Percentiles rank a stretch among this genome's conserved stretches.
Evolutionary conservation across 2,113 vertebrate species (phyloP).

Genomic region (Struthio camelus): DNA sequence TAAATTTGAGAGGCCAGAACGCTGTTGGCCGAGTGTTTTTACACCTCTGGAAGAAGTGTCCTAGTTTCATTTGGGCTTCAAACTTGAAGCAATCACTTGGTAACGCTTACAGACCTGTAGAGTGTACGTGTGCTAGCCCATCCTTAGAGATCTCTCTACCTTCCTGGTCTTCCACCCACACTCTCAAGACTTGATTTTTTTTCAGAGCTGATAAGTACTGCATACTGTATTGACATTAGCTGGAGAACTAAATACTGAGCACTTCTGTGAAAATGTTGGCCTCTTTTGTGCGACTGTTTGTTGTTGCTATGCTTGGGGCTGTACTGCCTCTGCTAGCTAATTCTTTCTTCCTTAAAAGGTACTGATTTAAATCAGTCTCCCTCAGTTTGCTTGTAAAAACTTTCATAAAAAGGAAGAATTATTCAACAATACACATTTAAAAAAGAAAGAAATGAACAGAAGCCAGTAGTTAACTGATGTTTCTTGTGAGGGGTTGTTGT

Average conservation of each 20-base stretch:
- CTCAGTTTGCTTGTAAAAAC: neutral
- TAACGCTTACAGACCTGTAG: neutral
- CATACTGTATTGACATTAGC: neutral
- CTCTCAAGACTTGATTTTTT: neutral
- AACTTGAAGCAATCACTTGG: neutral
- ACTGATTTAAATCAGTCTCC: neutral
- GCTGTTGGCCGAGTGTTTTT: neutral
- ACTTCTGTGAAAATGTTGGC: neutral
- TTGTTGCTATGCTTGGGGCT: neutral
- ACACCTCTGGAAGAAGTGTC: neutral
- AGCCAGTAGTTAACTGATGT: neutral
- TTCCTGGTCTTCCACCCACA: neutral
- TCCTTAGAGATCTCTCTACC: neutral
- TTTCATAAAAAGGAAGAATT: neutral
- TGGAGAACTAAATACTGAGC: neutral
- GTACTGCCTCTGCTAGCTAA: neutral
- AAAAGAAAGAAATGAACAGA: neutral
- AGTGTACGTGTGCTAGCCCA: neutral
- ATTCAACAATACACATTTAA: neutral
- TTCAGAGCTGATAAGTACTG: neutral
- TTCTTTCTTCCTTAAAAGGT: neutral
- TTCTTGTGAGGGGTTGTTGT: neutral
- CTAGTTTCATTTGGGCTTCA: neutral
- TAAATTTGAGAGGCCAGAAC: neutral
- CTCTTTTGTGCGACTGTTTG: neutral